Evolutionary conservation across 2,888 invertebrate genomes (phyloP).

Genomic region (Andrena flavipes): DNA sequence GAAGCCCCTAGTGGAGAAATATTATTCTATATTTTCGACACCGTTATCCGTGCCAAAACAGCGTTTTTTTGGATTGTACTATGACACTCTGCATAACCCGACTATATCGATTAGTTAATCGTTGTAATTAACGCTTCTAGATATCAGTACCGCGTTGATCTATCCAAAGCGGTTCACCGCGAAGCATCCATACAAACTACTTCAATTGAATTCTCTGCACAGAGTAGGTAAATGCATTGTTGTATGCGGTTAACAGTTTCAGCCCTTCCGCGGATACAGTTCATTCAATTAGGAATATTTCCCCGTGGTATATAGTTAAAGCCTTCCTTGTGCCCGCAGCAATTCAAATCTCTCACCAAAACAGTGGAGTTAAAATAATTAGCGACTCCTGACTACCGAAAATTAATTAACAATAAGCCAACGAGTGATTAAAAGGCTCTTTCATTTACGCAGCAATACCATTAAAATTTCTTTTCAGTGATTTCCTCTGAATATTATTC

Average conservation of each 20-base stretch:
- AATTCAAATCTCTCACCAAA: background rate
- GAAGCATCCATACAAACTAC: background rate
- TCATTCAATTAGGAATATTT: constrained; percentile 11
- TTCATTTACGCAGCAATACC: too few species aligned
- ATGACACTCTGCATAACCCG: background rate
- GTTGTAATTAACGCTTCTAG: background rate
- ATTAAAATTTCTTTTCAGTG: too few species aligned
- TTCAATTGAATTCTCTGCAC: constrained; percentile 15
- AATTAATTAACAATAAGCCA: too few species aligned
- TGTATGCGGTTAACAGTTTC: background rate
- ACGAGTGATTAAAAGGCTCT: too few species aligned
- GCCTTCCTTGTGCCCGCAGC: background rate
- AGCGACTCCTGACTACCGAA: too few species aligned
- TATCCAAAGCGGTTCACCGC: constrained; percentile 10
- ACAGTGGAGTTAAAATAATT: too few species aligned
- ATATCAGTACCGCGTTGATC: background rate
- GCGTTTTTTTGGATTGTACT: background rate
- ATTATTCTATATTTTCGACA: background rate
- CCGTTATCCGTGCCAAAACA: background rate
- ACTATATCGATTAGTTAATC: background rate
- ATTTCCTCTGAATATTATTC: too few species aligned
- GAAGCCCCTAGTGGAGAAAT: background rate
- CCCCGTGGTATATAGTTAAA: background rate
- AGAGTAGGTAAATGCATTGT: background rate
- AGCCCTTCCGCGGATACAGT: background rate